These are phyloP conservation scores for Ectropis grisescens DNA, from an alignment of 1,140 invertebrate genomes.

Conservation along the genomic window DNA sequence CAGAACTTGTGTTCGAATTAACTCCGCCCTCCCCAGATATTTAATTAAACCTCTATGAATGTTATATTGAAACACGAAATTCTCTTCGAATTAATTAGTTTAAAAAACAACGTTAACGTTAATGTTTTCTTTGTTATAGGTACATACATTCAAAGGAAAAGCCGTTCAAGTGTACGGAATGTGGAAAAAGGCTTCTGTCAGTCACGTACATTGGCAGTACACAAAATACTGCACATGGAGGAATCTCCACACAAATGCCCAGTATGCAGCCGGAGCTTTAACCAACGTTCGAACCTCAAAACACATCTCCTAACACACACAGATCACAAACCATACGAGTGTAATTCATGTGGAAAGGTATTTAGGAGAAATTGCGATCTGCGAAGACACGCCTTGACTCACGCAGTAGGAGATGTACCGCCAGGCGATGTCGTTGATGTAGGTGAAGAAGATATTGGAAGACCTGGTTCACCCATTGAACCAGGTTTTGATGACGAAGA, in stretches of 20 bases:
- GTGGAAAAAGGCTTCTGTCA: slow-evolving; percentile 98
- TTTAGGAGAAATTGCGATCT: slow-evolving; percentile 90
- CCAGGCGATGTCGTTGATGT: slow-evolving; percentile 77
- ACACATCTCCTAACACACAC: slow-evolving; percentile 96
- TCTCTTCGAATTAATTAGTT: no score
- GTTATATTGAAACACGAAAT: no score
- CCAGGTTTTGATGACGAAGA: slow-evolving; percentile 72
- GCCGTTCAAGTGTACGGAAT: slow-evolving; percentile 96
- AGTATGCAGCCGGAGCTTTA: slow-evolving; percentile 89
- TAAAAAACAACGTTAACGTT: no score
- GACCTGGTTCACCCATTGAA: slow-evolving; percentile 59
- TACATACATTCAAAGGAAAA: slow-evolving; percentile 98
- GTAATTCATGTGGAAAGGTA: slow-evolving; percentile 90
- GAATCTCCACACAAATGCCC: slow-evolving; percentile 94
- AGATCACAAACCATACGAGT: slow-evolving; percentile 95
- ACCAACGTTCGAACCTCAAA: slow-evolving; percentile 92
- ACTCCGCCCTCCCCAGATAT: slow-evolving; percentile 35
- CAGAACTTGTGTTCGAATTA: slow-evolving; percentile 26
- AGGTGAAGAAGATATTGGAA: slow-evolving; percentile 74
- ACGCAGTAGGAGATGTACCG: slow-evolving; percentile 86
- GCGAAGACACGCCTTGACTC: slow-evolving; percentile 85
- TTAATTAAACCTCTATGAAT: slow-evolving; percentile 46
- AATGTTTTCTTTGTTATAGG: slow-evolving; percentile 76
- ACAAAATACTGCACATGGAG: slow-evolving; percentile 93
- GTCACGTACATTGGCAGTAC: slow-evolving; percentile 91